phyloP scores from a whole-genome alignment of 1,140 invertebrate species.

The Pseudomyrmex dendroicus region DNA sequence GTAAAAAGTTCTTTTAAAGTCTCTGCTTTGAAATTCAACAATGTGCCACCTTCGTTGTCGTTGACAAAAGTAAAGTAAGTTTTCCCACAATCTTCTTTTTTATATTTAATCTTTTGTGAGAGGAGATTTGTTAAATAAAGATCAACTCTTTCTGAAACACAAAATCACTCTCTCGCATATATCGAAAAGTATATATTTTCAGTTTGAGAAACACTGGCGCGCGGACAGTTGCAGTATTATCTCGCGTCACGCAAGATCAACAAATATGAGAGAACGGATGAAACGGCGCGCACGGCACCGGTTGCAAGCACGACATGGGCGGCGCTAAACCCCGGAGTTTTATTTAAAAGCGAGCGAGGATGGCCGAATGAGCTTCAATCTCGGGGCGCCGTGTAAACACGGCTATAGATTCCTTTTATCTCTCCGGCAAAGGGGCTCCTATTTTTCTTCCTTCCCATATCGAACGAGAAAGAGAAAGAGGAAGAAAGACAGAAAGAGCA shows the following conservation, averaged over 20 bases:
- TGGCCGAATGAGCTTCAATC: slow-evolving; percentile 65
- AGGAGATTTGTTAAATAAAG: no score
- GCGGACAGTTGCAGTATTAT: slow-evolving; percentile 35
- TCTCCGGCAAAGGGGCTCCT: slow-evolving; percentile 59
- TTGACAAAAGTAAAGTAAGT: no score
- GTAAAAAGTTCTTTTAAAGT: neutral
- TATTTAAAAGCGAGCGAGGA: slow-evolving; percentile 57
- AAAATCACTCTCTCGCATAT: neutral
- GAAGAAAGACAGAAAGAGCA: neutral
- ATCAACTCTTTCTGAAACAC: no score
- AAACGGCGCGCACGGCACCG: slow-evolving; percentile 14
- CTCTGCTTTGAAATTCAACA: neutral
- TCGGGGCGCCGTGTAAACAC: slow-evolving; percentile 67
- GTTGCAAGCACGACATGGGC: slow-evolving; percentile 23
- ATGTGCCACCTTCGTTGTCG: no score
- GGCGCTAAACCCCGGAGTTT: slow-evolving; percentile 53
- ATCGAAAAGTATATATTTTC: neutral
- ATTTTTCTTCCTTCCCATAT: slow-evolving; percentile 54
- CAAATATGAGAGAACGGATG: slow-evolving; percentile 33
- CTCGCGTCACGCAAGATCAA: slow-evolving; percentile 57
- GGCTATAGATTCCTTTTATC: slow-evolving; percentile 73
- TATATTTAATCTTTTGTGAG: no score
- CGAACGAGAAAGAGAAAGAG: slow-evolving; percentile 41
- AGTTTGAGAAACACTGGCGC: slow-evolving; percentile 25
- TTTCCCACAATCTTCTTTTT: no score